phyloP scores from a whole-genome alignment of 2,797 vertebrate species.

The Phrynocephalus forsythii region DNA sequence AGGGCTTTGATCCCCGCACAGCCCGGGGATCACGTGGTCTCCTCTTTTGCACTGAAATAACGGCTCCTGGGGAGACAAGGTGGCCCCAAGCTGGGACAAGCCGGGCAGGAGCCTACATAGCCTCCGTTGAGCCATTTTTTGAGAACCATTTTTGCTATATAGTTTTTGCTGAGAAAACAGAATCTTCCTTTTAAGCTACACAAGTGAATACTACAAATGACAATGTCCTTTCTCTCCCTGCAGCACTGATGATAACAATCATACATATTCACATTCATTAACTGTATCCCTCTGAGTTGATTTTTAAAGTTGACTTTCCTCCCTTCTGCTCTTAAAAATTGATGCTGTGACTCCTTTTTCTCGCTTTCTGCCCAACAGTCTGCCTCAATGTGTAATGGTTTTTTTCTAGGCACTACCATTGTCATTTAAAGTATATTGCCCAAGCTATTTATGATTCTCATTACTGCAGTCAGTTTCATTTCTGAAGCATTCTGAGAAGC shows the following conservation, averaged over 20 bases:
- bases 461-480: background rate
- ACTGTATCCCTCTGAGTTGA: background rate
- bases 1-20: too few relatives aligned
- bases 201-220: background rate
- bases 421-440: background rate
- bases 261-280: background rate
- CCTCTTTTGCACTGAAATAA: too few relatives aligned
- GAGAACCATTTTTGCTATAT: background rate
- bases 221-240: background rate
- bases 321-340: background rate
- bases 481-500: background rate
- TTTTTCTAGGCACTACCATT: background rate
- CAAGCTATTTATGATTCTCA: background rate
- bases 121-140: background rate
- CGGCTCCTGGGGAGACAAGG: too few relatives aligned
- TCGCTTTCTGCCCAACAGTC: background rate
- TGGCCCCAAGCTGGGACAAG: too few relatives aligned
- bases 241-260: background rate
- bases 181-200: background rate
- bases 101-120: too few relatives aligned
- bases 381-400: background rate
- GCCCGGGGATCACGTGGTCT: too few relatives aligned
- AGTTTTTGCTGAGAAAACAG: background rate
- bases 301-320: background rate
- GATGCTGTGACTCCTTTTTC: background rate